Base-by-base conservation (phyloP, 1,140 invertebrate genomes). In the Pogonognathellus flavescens region DNA sequence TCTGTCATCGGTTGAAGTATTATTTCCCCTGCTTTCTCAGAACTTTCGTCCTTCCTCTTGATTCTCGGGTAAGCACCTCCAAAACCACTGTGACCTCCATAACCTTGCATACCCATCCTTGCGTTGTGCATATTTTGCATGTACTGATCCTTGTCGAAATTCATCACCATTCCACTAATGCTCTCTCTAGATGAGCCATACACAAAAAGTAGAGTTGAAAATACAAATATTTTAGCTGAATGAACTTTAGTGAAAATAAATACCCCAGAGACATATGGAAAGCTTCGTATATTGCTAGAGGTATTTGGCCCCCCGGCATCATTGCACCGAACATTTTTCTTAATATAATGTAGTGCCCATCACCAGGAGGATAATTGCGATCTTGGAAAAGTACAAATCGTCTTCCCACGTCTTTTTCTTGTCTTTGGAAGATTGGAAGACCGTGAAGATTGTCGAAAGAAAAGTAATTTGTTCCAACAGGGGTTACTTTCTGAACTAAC, bases 221-320 rank as follows among this genome's bases (percentile, higher is more conserved):
- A 76, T 82, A n/a, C 16, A 53, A 70, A 6, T 57, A 50, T 50
- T 9, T 41, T 14, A 50, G 53, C n/a, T n/a, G 18, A 1, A 22
- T 31, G 10, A n/a, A 66, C 22, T 1, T 5, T 5, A 41, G n/a
- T 8, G 16, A 11, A 18, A 66, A 52, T 50, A 10, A 60, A 22
- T 72, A 87, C 87, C 87, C 84, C 18, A 87, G 31, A 3, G 82
- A 55, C 49, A 87, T 72, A n/a, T 86, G 83, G 60, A 86, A 85
- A 14, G 85, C 85, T 84, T 87, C 85, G 31, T 87, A 87, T 0
- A 87, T 82, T 14, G 85, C n/a, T 22, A 53, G 76, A 18, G 41
- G n/a, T 20, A 60, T 20, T 18, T 16, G 0, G 13, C 76, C 14
- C 3, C 76, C 14, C 3, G 41, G 20, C 20, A 22, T 22, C 13